These are phyloP conservation scores for Pollachius pollachius DNA, from an alignment of 2,113 vertebrate species.

Conservation along the genomic window DNA sequence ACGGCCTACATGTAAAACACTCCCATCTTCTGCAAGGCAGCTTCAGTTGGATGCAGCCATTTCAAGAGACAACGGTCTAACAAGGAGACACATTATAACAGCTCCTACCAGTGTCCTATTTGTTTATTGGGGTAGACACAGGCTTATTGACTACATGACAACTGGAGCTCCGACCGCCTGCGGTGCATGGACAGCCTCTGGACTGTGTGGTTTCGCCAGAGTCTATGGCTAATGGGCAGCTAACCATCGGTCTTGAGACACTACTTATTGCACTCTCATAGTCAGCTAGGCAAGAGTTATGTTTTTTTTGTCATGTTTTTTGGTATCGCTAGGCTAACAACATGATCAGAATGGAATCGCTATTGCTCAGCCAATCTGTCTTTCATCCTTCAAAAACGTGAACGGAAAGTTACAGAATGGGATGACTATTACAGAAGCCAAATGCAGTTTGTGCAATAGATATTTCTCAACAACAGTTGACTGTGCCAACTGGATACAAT, in stretches of 20 bases:
- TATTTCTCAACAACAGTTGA: conserved; percentile 17
- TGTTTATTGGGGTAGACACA: background rate
- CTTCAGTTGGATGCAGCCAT: no score
- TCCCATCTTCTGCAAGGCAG: no score
- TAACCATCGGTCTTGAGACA: conserved; percentile 4
- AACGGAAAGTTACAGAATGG: conserved; percentile 28
- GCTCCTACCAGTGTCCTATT: background rate
- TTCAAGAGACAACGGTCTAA: no score
- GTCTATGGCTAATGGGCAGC: background rate
- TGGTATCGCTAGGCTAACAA: background rate
- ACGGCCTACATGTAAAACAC: no score
- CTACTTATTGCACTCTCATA: background rate
- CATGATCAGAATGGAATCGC: conserved; percentile 11
- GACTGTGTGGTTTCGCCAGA: background rate
- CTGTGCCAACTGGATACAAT: no score
- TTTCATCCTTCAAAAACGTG: conserved; percentile 32
- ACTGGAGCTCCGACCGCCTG: background rate
- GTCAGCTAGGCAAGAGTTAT: background rate
- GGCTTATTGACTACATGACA: background rate
- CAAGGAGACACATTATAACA: no score
- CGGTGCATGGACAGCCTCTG: background rate
- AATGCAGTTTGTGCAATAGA: conserved; percentile 40
- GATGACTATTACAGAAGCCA: conserved; percentile 37
- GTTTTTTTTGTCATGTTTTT: background rate
- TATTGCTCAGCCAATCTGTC: no score